Base-by-base conservation (phyloP, 2,797 vertebrate species). In the Rhyacichthys aspro region DNA sequence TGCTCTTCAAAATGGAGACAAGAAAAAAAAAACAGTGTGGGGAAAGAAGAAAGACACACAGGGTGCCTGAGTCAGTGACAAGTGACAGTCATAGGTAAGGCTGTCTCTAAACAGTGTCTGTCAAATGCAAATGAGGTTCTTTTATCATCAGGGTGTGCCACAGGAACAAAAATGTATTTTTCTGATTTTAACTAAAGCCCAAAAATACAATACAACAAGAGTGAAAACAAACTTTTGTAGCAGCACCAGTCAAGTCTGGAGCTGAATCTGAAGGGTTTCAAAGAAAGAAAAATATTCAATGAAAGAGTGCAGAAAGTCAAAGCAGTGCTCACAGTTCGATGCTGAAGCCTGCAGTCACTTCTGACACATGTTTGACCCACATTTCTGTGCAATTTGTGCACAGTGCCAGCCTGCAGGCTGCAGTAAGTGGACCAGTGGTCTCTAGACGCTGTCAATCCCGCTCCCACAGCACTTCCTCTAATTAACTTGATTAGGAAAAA, bases 401-500 rank as follows among this genome's bases (percentile, higher is more conserved):
- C 58, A 43, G 68, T 54, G 81, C 78, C 83, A 79, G 82, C 82
- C 77, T 50, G 78, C 68, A 70, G 85, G 71, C 67, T 16, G 44
- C 47, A 47, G 78, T 82, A 84, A 87, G 83, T 85, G 82, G 83
- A 87, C 82, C 69, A 42, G 43, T 18, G 17, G 59, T 76, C 82
- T 81, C 74, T 52, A 3, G 61, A 67, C 69, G 79, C 78, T 73
- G 82, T 83, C 83, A 81, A 53, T 81, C 76, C 19, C 52, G 49
- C 81, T 87, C 82, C 84, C 82, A 17, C 45, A 43, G 82, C 76
- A 70, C 69, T 77, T 74, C 67, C 63, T 78, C 79, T 90, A 92
- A 89, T 90, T 86, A 86, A 86, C 86, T 88, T 91, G 84, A 93
- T 91, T 90, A 89, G 82, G 55, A 83, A 78, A 76, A 87, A 80